Base-by-base conservation (phyloP, 2,113 vertebrate genomes). In the Caloenas nicobarica region DNA sequence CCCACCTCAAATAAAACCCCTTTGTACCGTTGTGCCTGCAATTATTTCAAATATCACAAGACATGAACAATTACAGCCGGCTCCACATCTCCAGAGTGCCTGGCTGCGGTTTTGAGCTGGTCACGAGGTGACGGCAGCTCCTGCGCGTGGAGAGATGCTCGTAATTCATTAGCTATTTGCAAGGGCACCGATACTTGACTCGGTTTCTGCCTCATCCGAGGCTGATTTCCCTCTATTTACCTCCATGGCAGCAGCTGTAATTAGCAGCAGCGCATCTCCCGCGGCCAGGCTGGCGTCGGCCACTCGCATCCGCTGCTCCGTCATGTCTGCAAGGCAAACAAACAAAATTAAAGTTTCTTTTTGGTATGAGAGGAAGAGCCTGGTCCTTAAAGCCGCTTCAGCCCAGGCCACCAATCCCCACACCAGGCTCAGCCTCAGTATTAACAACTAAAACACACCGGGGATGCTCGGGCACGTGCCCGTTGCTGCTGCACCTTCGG, bases 361-460 rank as follows among this genome's bases (percentile, higher is more conserved):
- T 26, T 3, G 13, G 15, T 4, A 2, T 0, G 16, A 57, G 33
- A 4, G 29, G 50, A 84, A 68, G 73, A 31, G 8, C 50, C 42
- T 0, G 1, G 4, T n/a, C 61, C 88, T 16, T 17, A 7, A 44
- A 79, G 57, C 58, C 5, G 0, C 28, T 3, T 42, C 1, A 3
- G 1, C 42, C n/a, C 4, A 1, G 44, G 40, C 38, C 28, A 11
- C 51, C 74, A 13, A 11, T 16, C 33, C 34, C 22, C 5, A 2
- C 40, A 2, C 18, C 26, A 38, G 13, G 10, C 34, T 4, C 4
- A 40, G 18, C 34, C 70, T 31, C 46, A 0, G 0, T 12, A 2
- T 2, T 0, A 23, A 8, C 3, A 61, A 4, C 44, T 1, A 22
- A 19, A 1, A 1, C 50, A 5, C 4, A 44, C 42, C 42, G 16